phyloP scores from a whole-genome alignment of 1,140 invertebrate species.

The Lordiphosa clarofinis region DNA sequence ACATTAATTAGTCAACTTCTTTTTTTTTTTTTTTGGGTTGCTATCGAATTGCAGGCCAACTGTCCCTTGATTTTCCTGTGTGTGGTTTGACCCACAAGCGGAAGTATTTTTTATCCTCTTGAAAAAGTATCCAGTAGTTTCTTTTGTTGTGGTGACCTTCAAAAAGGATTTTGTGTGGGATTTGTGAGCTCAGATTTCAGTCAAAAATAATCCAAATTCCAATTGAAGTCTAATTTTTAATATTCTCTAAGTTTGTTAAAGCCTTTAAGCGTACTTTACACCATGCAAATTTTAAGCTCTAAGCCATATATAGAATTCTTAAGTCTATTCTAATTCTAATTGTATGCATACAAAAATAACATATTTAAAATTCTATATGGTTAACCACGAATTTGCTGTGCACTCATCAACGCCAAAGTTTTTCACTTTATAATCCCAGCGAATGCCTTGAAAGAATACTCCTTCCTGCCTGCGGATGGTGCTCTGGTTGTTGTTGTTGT shows the following conservation, averaged over 20 bases:
- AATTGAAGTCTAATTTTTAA: too few relatives aligned
- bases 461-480: conserved; percentile 19
- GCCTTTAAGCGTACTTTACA: too few relatives aligned
- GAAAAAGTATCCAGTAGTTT: conserved; percentile 23
- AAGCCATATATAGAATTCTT: conserved; percentile 2
- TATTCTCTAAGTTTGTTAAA: too few relatives aligned
- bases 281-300: too few relatives aligned
- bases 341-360: conserved; percentile 51
- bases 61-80: conserved; percentile 9
- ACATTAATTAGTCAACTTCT: conserved; percentile 46
- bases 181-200: background rate
- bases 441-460: conserved; percentile 21
- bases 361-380: conserved; percentile 44
- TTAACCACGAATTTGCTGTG: conserved; percentile 26
- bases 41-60: conserved; percentile 48
- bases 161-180: conserved; percentile 12
- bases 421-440: conserved; percentile 69
- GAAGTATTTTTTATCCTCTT: conserved; percentile 47
- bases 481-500: conserved; percentile 15
- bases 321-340: conserved; percentile 49
- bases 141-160: conserved; percentile 17
- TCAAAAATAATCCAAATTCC: too few relatives aligned
- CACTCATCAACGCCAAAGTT: conserved; percentile 73
- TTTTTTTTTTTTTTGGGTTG: conserved; percentile 10
- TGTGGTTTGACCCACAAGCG: conserved; percentile 53